These are phyloP conservation scores for Pollenia labialis DNA, from an alignment of 2,888 invertebrate genomes.

Conservation along the genomic window DNA sequence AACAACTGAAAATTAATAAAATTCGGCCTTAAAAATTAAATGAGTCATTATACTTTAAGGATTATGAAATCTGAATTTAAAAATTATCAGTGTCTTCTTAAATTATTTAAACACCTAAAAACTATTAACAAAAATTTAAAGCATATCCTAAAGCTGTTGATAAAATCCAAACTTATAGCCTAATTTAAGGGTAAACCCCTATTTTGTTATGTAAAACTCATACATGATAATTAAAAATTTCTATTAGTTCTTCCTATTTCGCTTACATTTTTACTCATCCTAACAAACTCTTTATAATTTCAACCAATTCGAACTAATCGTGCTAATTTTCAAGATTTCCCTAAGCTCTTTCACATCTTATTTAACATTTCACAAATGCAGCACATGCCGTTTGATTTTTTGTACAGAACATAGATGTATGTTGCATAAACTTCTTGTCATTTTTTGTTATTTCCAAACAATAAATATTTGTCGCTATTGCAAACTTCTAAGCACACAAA, in stretches of 20 bases:
- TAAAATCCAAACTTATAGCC: background rate
- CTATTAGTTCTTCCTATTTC: constrained; percentile 11
- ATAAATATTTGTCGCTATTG: constrained; percentile 69
- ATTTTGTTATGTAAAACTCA: background rate
- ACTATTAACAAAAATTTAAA: background rate
- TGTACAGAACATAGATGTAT: constrained; percentile 7
- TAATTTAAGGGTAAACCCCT: background rate
- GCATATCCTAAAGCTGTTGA: background rate
- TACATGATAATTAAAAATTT: constrained; percentile 28
- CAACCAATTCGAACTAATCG: constrained; percentile 79
- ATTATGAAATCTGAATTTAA: background rate
- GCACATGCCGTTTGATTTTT: constrained; percentile 56
- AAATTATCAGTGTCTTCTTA: background rate
- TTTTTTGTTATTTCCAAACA: constrained; percentile 69
- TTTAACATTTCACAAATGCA: constrained; percentile 44
- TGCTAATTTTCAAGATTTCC: constrained; percentile 84
- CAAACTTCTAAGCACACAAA: background rate
- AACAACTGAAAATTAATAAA: too few relatives aligned
- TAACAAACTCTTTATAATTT: constrained; percentile 40
- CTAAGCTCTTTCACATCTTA: constrained; percentile 77
- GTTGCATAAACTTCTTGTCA: constrained; percentile 66
- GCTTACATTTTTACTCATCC: background rate
- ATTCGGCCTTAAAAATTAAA: too few relatives aligned
- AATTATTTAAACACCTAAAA: background rate
- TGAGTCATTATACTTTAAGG: too few relatives aligned